Base-by-base conservation (phyloP, 2,888 invertebrate genomes). In the Cheilosia pagana region DNA sequence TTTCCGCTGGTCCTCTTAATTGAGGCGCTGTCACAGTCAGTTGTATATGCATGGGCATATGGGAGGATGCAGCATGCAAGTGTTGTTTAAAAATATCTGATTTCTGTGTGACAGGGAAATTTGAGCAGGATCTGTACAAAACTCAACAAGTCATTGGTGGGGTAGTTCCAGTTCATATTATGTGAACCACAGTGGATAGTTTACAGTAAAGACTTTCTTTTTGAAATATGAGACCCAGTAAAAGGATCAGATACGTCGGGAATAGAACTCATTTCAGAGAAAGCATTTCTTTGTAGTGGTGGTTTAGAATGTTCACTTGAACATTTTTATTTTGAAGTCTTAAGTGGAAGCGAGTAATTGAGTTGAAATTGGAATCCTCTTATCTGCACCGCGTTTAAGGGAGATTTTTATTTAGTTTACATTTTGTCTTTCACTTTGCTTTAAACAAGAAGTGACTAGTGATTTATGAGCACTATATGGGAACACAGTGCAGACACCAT, bases 131-230 rank as follows among this genome's bases (percentile, higher is more conserved):
- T 21, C 19, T 72, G 25, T 52, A 52, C 21, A 59, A 14, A 43
- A 75, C 67, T 76, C 76, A 76, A 76, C 67, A 76, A 76, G 76
- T 68, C 76, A 76, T 59, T 75, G 67, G 57, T 41, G 65, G 55
- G 65, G 63, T 57, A 67, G 52, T 28, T 55, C 31, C n/a, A 45
- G 14, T 21, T 50, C 16, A 45, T 45, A 7, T 45, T 12, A 50
- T 63, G 71, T 57, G 41, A 35, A 41, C 10, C 35, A 35, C 50
- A 55, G 71, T 23, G 50, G 63, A 65, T 65, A 65, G 78, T 79
- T 79, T 79, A 79, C 52, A 65, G 65, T 72, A 78, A 79, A 35
- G 72, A 72, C 78, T 79, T 79, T 79, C 71, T 59, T 72, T 55
- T 72, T 79, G 78, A 72, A 79, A 79, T 79, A 43, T 25, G 72